These are phyloP conservation scores for Rhineura floridana DNA, from an alignment of 2,113 vertebrate genomes.

Conservation along the genomic window DNA sequence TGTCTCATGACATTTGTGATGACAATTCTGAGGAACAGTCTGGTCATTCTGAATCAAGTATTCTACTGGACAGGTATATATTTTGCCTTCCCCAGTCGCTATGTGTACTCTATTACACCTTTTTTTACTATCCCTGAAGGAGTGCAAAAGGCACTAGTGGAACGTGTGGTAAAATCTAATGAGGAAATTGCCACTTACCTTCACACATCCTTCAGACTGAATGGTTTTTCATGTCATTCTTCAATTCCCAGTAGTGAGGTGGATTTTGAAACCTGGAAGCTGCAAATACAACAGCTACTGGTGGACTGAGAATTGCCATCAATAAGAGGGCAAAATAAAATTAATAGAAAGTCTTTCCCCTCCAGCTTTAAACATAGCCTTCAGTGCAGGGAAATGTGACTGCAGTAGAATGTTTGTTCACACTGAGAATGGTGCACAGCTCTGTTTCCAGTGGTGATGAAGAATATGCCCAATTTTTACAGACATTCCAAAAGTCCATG, in stretches of 20 bases:
- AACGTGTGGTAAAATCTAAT: conserved; percentile 8
- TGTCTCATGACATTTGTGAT: background rate
- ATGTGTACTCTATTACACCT: background rate
- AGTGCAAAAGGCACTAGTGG: background rate
- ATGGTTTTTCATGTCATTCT: conserved; percentile 6
- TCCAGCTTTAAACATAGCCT: background rate
- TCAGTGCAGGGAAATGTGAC: background rate
- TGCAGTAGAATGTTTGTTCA: background rate
- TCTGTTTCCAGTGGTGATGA: background rate
- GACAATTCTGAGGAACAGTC: background rate
- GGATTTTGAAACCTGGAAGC: conserved; percentile 13
- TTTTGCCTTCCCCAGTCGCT: background rate
- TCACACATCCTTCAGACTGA: background rate
- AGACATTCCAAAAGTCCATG: background rate
- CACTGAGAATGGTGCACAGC: background rate
- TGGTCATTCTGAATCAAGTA: background rate
- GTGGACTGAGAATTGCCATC: background rate
- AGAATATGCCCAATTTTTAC: background rate
- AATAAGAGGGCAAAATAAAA: background rate
- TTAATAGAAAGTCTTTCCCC: background rate
- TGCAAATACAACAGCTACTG: background rate
- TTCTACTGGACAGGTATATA: background rate
- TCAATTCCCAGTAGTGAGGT: background rate
- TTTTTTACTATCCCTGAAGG: background rate
- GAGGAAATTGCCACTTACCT: background rate